Base-by-base conservation (phyloP, 2,113 vertebrate species). In the Taurulus bubalis region DNA sequence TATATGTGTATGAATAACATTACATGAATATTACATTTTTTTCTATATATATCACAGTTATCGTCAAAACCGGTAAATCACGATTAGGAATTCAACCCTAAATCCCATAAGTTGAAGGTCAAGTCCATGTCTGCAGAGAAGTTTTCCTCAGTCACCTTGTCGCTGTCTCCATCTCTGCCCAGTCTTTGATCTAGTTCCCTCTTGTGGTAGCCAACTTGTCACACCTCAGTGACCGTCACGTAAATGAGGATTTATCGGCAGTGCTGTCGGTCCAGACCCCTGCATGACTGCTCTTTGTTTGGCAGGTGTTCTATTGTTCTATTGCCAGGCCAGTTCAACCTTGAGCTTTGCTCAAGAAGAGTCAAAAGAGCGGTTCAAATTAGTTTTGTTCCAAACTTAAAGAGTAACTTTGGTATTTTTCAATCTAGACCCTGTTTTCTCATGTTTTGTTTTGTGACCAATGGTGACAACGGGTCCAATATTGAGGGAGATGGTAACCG, bases 161-260 rank as follows among this genome's bases (percentile, higher is more conserved):
- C 1, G 30, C 85, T 77, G 69, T 75, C 74, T 83, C 58, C 60
- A 59, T 73, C 76, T 70, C 58, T 79, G 71, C 71, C 64, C 63
- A n/a, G 72, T 87, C 86, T 92, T 92, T 94, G 87, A 94, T 92
- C 88, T 70, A 75, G 67, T 83, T 87, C 75, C 72, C 51, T 80
- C 74, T 71, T 11, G 70, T 79, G 71, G 66, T 83, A 82, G 75
- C 71, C 79, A 72, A 75, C 88, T 67, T 86, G 88, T 92, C 91
- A 93, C 84, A 87, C 82, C 79, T 92, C 85, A 89, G 79, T 77
- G 76, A 85, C 76, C 83, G 83, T 87, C 75, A 79, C 36, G 8
- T 79, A 92, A 91, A 94, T 93, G 83, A 93, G 89, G 88, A 95
- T 92, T 85, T 93, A 93, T 94, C 79, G 76, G 77, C 64, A 67